Conservation (phyloP, 2,888 invertebrate genomes). For the Branchellion lobata region DNA sequence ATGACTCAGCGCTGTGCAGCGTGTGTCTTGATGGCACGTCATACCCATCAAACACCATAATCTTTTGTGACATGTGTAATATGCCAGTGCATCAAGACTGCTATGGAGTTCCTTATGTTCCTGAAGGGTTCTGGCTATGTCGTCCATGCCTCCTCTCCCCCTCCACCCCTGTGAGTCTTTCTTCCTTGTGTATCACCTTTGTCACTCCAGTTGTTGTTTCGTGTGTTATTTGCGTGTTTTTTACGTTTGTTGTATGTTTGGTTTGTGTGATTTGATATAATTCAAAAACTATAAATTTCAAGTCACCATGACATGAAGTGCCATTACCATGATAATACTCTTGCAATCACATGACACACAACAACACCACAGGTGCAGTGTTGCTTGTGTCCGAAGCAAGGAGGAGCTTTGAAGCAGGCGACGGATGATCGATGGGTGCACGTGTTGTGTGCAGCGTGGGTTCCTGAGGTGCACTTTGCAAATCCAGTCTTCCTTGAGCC, state of each 20-base stretch:
- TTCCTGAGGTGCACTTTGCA: constrained; percentile 87
- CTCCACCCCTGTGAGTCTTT: constrained; percentile 72
- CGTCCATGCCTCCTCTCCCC: constrained; percentile 92
- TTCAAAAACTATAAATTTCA: neutral
- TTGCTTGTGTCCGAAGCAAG: constrained; percentile 92
- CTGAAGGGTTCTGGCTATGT: constrained; percentile 96
- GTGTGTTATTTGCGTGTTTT: neutral
- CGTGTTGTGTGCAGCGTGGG: constrained; percentile 97
- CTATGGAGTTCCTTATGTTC: constrained; percentile 95
- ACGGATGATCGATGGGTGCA: constrained; percentile 95
- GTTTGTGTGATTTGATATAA: no score
- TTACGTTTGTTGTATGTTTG: neutral
- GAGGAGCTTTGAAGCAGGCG: constrained; percentile 97
- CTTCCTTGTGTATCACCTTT: neutral
- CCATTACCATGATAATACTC: no score
- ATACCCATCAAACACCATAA: constrained; percentile 94
- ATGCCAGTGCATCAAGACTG: constrained; percentile 96
- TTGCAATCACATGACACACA: neutral
- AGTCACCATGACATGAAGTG: neutral
- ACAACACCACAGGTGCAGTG: constrained; percentile 87
- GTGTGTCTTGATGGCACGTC: constrained; percentile 99
- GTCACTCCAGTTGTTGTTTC: neutral
- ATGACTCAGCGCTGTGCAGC: constrained; percentile 96
- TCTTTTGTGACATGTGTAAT: constrained; percentile 99
- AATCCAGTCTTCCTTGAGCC: constrained; percentile 96